phyloP scores from a whole-genome alignment of 2,113 vertebrate genomes.

The Neogale vison region DNA sequence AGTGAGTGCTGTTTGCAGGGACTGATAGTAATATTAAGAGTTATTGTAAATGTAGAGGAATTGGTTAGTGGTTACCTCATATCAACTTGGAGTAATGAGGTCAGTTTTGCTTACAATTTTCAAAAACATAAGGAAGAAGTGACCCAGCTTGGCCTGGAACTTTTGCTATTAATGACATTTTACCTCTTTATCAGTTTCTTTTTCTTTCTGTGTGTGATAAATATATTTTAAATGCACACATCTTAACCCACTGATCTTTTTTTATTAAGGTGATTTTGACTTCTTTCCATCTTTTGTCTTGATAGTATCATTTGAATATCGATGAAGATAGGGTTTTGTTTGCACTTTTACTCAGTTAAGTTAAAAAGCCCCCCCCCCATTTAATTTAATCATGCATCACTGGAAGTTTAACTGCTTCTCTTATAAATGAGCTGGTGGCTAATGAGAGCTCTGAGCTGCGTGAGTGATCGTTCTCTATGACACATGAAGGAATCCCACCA shows the following conservation, averaged over 20 bases:
- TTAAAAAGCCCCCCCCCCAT: background rate
- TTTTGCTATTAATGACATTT: background rate
- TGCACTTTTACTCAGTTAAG: background rate
- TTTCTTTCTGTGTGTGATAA: background rate
- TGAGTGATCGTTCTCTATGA: background rate
- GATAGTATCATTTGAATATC: background rate
- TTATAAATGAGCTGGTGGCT: background rate
- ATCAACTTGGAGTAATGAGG: background rate
- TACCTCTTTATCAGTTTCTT: background rate
- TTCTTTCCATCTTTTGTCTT: background rate
- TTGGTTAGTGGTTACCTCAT: background rate
- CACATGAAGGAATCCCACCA: background rate
- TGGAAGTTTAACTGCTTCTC: background rate
- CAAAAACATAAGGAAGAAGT: background rate
- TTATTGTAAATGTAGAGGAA: background rate
- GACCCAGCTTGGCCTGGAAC: background rate
- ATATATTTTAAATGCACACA: background rate
- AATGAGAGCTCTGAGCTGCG: background rate
- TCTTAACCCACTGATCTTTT: background rate
- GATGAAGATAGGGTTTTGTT: background rate
- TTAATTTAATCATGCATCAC: background rate
- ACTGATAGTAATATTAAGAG: background rate
- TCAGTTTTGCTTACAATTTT: background rate
- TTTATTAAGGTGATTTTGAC: background rate
- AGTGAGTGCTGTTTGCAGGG: background rate